These are phyloP conservation scores for Eurytemora carolleeae DNA, from an alignment of 1,140 invertebrate species.

Conservation along the genomic window DNA sequence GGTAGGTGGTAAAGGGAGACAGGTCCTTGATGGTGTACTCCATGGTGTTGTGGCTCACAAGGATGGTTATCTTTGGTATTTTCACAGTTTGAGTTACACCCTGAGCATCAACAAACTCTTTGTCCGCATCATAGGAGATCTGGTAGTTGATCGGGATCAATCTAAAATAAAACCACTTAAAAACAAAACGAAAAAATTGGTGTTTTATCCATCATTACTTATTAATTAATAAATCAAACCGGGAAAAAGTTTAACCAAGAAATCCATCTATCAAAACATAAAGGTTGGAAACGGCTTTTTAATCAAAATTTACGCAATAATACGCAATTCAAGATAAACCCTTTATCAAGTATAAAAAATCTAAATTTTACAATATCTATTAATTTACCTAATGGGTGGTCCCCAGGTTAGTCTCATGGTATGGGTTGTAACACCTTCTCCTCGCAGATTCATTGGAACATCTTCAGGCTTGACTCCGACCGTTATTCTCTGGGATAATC, in stretches of 20 bases:
- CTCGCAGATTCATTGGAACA: constrained; percentile 62
- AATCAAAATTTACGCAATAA: no score
- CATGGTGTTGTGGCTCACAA: constrained; percentile 43
- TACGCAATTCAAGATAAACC: no score
- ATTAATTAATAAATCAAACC: no score
- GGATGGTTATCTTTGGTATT: constrained; percentile 48
- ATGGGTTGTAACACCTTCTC: constrained; percentile 66
- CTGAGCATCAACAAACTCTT: constrained; percentile 82
- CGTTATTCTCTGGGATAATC: constrained; percentile 41
- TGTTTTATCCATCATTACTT: no score
- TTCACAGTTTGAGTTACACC: constrained; percentile 69
- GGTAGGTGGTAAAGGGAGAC: constrained; percentile 81
- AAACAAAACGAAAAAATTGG: no score
- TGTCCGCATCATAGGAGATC: constrained; percentile 73
- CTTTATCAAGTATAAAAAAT: no score
- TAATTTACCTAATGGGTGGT: constrained; percentile 51
- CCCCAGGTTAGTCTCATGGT: constrained; percentile 80
- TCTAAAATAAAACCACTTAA: no score
- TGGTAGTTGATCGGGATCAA: constrained; percentile 72
- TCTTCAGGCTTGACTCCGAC: constrained; percentile 77
- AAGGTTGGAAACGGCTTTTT: no score
- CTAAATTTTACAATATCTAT: no score
- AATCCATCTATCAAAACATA: no score
- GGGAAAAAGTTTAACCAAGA: no score
- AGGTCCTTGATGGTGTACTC: constrained; percentile 47